Base-by-base conservation (phyloP, 2,113 vertebrate genomes). In the Perognathus longimembris region DNA sequence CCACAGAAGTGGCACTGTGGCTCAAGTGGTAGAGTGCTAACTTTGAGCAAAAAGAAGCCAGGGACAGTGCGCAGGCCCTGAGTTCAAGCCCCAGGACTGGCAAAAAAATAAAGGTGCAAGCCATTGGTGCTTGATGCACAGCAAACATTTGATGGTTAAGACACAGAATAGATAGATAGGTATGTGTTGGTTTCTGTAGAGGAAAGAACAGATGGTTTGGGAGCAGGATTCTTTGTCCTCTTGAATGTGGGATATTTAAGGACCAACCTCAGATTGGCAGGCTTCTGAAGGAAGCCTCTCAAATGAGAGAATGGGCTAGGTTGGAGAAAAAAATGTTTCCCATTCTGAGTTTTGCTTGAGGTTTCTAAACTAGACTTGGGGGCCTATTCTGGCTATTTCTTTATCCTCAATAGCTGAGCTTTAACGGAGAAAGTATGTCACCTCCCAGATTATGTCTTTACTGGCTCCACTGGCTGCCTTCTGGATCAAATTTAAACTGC, bases 401-500 rank as follows among this genome's bases (percentile, higher is more conserved):
- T 77, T 92, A 87, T 75, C 32, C 17, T 93, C 63, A 92, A 94
- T 70, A 85, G 42, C 71, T 30, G 88, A 91, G 94, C 22, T 96
- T 89, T 85, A 77, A 80, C 74, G 73, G 85, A 79, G 87, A 95
- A 95, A 96, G 93, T 79, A 91, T 94, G 83, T 85, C 89, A 78
- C 67, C 87, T 96, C 40, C 80, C 28, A 92, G 61, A 94, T 96
- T 94, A 79, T 89, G 90, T 93, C 85, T 71, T 86, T 83, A 76
- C 78, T 95, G 92, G 69, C 83, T 90, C 75, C 63, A 45, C 50
- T 94, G 66, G 76, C 80, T 93, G 76, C 83, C 78, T 96, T 95
- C 86, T 95, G 83, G 88, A 84, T 94, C 79, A 86, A 93, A 96
- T 95, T 96, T 95, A 95, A 96, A 91, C 67, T 81, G 77, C 92